These are phyloP conservation scores for Lota lota DNA, from an alignment of 2,113 vertebrate genomes.

Conservation along the genomic window DNA sequence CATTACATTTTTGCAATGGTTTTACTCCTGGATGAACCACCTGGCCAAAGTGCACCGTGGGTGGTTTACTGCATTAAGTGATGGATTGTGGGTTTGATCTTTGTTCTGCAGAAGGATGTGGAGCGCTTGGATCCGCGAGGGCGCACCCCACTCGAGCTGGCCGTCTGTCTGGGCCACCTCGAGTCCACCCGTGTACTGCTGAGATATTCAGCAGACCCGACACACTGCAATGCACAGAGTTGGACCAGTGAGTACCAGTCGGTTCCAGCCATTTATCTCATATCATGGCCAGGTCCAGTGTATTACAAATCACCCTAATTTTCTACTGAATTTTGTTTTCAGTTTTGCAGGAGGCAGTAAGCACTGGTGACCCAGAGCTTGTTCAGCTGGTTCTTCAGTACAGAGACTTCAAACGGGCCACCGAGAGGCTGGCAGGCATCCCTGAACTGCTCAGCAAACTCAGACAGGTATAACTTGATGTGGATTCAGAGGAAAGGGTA, in stretches of 20 bases:
- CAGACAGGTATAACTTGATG: conserved; percentile 74
- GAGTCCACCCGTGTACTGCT: conserved; percentile 88
- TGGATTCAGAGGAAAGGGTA: not conserved
- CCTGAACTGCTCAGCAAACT: conserved; percentile 91
- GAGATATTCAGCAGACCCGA: conserved; percentile 83
- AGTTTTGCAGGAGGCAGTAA: conserved; percentile 95
- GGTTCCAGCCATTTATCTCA: not conserved
- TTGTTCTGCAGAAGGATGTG: conserved; percentile 77
- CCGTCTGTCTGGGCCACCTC: conserved; percentile 88
- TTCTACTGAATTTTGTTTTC: conserved; percentile 23
- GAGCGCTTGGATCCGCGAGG: conserved; percentile 85
- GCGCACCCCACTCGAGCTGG: conserved; percentile 87
- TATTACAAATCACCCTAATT: not conserved
- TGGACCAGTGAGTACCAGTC: conserved; percentile 81
- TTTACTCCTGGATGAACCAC: not conserved
- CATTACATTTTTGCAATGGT: not conserved
- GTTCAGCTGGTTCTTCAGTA: conserved; percentile 93
- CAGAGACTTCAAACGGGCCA: conserved; percentile 89
- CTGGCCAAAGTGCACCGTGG: not conserved
- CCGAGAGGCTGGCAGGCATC: conserved; percentile 85
- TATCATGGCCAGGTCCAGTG: not conserved
- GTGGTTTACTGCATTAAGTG: too few relatives aligned
- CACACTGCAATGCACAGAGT: conserved; percentile 80
- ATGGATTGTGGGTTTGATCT: not conserved
- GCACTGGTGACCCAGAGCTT: conserved; percentile 92